Evolutionary conservation across 2,113 vertebrate genomes (phyloP), one percentile per base, ranked within the genome.

Genomic region (Cavia aperea): DNA sequence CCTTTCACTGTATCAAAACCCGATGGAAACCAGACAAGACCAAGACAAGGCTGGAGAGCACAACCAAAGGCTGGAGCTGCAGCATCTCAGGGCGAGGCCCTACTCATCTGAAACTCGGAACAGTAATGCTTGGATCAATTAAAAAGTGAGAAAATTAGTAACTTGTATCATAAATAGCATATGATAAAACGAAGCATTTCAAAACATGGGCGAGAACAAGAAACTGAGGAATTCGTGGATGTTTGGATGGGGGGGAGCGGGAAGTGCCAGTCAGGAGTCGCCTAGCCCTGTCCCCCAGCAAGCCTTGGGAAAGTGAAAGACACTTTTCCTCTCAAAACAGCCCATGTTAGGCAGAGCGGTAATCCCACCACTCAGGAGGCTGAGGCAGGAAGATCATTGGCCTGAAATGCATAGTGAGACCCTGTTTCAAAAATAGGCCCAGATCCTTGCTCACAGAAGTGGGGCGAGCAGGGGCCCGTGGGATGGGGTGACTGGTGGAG

Each of bases 101-200:
- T 54, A 88, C 39, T 89, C 82, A 87, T 70, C 68, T 51, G n/a
- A 91, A 92, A 94, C 14, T 58, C 56, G 88, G 49, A 73, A 70
- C 8, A 92, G 31, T 46, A 89, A 66, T 70, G 87, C 63, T 83
- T 91, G 14, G 21, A 49, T 72, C 31, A 46, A 46, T 33, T 43
- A 18, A 81, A 66, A 86, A 81, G 68, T 15, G 90, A 88, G 46
- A 43, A 54, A 72, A 56, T n/a, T 16, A 86, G 18, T 87, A 68
- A 89, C 86, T 63, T 85, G 58, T 63, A 60, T 60, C 21, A 23
- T 60, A 66, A 94, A 86, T 68, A 63, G 21, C 75, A 68, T 5
- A 21, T 23, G n/a, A 68, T n/a, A 62, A 89, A 81, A 81, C 91
- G 54, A 82, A 93, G 88, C 4, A 26, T 75, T 54, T 51, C 54